Conservation (phyloP, 2,113 vertebrate species). For the Chunga burmeisteri region DNA sequence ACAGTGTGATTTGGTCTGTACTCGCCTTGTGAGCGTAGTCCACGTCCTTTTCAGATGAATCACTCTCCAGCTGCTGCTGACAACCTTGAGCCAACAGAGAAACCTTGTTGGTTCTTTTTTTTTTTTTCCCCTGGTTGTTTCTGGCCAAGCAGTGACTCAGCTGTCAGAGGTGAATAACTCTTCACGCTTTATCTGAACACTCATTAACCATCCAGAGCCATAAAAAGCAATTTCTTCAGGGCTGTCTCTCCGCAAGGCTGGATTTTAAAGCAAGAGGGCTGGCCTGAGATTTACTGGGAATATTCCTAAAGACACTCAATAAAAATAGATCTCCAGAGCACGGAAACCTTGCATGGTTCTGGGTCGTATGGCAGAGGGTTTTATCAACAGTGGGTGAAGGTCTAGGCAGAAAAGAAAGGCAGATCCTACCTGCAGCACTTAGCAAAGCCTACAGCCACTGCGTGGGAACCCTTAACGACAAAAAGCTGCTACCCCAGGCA, state of each 20-base stretch:
- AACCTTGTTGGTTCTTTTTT: neutral
- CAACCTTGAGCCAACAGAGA: conserved; percentile 14
- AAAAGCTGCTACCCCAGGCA: neutral
- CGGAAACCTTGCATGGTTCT: neutral
- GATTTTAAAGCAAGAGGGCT: neutral
- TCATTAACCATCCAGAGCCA: neutral
- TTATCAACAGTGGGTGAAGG: neutral
- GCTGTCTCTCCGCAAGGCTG: neutral
- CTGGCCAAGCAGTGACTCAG: neutral
- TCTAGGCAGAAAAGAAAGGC: neutral
- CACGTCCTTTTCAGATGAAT: neutral
- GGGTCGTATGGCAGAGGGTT: neutral
- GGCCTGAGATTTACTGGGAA: neutral
- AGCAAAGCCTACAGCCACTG: neutral
- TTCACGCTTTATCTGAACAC: neutral
- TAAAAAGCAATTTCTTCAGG: conserved; percentile 12
- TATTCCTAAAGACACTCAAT: neutral
- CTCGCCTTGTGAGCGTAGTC: neutral
- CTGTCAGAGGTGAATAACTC: conserved; percentile 30
- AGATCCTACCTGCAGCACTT: neutral
- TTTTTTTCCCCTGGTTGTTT: neutral
- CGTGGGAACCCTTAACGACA: neutral
- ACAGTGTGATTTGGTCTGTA: neutral
- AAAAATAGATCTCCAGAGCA: neutral
- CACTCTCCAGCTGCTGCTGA: neutral